Conservation (phyloP, 2,888 invertebrate species). For the Adelognathus sp. region DNA sequence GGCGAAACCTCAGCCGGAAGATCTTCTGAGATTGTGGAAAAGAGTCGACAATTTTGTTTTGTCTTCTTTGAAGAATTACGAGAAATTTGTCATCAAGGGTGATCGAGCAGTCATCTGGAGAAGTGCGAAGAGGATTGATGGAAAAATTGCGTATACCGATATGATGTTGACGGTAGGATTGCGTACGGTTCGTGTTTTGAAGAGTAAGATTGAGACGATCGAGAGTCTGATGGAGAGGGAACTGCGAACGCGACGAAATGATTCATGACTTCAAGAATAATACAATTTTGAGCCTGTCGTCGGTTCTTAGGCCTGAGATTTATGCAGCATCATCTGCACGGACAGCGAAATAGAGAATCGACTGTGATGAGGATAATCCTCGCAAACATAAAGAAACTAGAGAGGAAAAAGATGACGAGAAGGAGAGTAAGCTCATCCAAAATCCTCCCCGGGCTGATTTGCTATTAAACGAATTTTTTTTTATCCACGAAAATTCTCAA, state of each 20-base stretch:
- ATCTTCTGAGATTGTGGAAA: constrained; percentile 19
- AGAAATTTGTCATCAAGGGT: background rate
- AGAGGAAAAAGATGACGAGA: background rate
- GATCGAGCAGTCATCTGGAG: background rate
- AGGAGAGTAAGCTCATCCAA: background rate
- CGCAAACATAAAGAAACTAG: constrained; percentile 3
- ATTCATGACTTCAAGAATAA: constrained; percentile 14
- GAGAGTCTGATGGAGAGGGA: constrained; percentile 12
- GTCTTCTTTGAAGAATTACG: constrained; percentile 6
- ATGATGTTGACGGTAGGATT: background rate
- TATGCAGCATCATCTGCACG: constrained; percentile 48
- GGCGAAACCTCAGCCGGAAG: background rate
- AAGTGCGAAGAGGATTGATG: background rate
- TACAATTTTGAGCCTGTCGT: constrained; percentile 58
- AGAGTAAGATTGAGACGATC: constrained; percentile 18
- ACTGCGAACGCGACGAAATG: constrained; percentile 24
- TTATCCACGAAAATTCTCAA: constrained; percentile 11
- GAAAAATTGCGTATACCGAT: background rate
- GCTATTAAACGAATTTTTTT: constrained; percentile 9
- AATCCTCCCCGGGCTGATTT: background rate
- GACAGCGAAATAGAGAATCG: constrained; percentile 49
- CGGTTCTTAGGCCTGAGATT: constrained; percentile 72
- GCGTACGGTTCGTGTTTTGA: constrained; percentile 16
- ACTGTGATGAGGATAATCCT: constrained; percentile 31
- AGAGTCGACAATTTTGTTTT: constrained; percentile 21